phyloP scores from a whole-genome alignment of 2,113 vertebrate species.

The Falco punctatus region DNA sequence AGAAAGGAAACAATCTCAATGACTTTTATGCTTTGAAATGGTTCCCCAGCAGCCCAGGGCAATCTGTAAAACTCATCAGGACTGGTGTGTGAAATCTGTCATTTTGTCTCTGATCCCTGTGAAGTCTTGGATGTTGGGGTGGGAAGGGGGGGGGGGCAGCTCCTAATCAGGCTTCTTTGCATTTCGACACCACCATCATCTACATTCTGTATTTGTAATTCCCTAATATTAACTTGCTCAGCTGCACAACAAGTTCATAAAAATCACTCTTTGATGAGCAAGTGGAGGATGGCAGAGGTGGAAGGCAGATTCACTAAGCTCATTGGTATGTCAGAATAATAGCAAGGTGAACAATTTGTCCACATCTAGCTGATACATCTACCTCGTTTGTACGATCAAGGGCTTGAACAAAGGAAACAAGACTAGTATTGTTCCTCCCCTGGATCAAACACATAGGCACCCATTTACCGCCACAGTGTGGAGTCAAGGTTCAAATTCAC shows the following conservation, averaged over 20 bases:
- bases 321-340: fast-evolving
- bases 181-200: neutral
- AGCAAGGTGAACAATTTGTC: neutral
- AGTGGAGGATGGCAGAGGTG: neutral
- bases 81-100: conserved; percentile 2
- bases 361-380: neutral
- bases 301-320: neutral
- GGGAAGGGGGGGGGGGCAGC: neutral
- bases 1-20: conserved; percentile 13
- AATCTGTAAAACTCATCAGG: conserved; percentile 22
- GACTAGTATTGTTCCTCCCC: neutral
- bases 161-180: neutral
- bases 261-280: neutral
- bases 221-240: neutral
- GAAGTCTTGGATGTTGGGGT: neutral
- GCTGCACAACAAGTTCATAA: neutral
- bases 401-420: neutral
- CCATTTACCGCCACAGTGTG: neutral
- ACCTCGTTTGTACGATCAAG: neutral
- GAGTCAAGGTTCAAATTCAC: neutral
- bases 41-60: conserved; percentile 6
- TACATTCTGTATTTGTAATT: neutral
- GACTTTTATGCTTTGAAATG: neutral
- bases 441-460: neutral
- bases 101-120: neutral